phyloP scores from a whole-genome alignment of 2,797 vertebrate genomes.

The Lutra lutra region DNA sequence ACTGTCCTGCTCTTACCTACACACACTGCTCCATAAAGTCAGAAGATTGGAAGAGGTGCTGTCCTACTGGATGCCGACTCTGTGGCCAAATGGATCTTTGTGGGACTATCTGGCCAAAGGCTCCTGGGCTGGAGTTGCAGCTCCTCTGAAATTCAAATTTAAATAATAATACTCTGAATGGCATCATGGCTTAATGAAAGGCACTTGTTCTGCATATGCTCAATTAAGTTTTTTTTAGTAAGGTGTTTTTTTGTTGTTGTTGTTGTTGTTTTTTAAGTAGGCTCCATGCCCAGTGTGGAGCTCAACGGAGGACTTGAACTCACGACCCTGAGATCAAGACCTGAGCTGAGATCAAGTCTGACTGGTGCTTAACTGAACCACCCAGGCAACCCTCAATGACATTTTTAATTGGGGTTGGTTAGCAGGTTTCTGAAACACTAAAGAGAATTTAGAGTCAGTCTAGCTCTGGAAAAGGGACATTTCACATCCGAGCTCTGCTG shows the following conservation, averaged over 20 bases:
- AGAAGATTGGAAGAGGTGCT: not conserved
- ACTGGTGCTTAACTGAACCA: not conserved
- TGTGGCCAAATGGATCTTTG: not conserved
- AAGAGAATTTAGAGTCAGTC: not conserved
- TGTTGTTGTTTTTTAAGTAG: not conserved
- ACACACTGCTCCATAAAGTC: not conserved
- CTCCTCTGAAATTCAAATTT: not conserved
- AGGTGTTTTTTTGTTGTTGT: not conserved
- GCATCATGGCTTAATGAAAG: not conserved
- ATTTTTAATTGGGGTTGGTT: not conserved
- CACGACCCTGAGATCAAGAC: not conserved
- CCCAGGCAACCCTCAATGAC: not conserved
- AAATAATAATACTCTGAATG: not conserved
- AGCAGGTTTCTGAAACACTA: conserved; percentile 14
- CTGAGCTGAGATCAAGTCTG: not conserved
- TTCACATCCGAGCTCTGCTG: not conserved
- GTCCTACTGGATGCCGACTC: not conserved
- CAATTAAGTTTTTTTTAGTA: not conserved
- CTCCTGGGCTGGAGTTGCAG: not conserved
- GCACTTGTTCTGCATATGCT: not conserved
- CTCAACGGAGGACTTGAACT: not conserved
- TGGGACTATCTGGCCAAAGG: not conserved
- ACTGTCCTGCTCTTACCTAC: not conserved
- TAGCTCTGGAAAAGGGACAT: not conserved
- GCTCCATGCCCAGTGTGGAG: not conserved